Evolutionary conservation across 2,797 vertebrate species (phyloP), one percentile per base, ranked within the genome.

Genomic region (Craterocephalus amniculus): DNA sequence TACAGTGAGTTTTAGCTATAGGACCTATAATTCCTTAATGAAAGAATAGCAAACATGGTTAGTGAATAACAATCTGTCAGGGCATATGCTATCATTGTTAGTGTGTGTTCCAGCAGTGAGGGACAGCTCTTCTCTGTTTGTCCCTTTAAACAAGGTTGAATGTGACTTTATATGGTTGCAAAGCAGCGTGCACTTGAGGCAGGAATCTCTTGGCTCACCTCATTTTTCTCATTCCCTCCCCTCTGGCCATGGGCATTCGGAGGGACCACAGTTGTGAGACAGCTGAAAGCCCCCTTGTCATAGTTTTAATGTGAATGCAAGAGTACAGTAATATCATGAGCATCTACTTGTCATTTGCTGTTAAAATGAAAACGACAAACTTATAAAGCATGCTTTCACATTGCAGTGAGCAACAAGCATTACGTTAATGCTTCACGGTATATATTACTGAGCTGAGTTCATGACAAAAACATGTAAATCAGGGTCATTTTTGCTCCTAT

Each of bases 141-240:
- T 72, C 35, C 57, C 62, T 83, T 66, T 69, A 70, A 83, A 80
- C 79, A 63, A 58, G 57, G 59, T 64, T 24, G 58, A 52, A 69
- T 62, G 67, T 80, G 76, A 80, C 88, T 89, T 88, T 81, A 88
- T 85, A 86, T 76, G 84, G 83, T 79, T 59, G 78, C 60, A 70
- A 38, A 67, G 77, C 69, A 36, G 29, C 4, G 60, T 79, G 63
- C 51, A 3, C 75, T 64, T 54, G 5, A 57, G 63, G 67, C 70
- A 72, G 65, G 76, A 86, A 88, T 83, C 83, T 73, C 70, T 84
- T 86, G 77, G 72, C 86, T 85, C 82, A 56, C 81, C 66, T 76
- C 64, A 1, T 71, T 78, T 34, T 72, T 76, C 69, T 87, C 74
- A 59, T 83, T 76, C 62, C 18, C 27, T 74, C 80, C 72, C 79